Evolutionary conservation across 2,797 vertebrate species (phyloP).

Genomic region (Geotrypetes seraphini): DNA sequence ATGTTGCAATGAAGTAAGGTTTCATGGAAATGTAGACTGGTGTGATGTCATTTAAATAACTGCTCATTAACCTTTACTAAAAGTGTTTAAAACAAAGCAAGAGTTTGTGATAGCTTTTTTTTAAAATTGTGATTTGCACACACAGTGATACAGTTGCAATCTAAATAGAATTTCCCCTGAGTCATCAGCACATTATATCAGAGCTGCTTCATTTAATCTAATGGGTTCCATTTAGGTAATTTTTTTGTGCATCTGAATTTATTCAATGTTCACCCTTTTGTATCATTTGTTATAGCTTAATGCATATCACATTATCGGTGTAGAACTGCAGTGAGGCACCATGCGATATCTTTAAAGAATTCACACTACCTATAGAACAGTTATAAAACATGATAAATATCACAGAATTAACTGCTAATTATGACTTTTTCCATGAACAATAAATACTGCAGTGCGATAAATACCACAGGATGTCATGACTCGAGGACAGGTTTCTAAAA

Average conservation of each 20-base stretch:
- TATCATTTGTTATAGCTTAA: constrained; percentile 38
- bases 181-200: constrained; percentile 36
- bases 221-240: constrained; percentile 50
- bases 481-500: too few relatives aligned
- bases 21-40: constrained; percentile 47
- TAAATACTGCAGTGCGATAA: too few relatives aligned
- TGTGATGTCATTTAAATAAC: constrained; percentile 41
- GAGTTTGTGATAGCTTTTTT: constrained; percentile 28
- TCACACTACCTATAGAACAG: too few relatives aligned
- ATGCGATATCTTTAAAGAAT: too few relatives aligned
- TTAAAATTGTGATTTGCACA: constrained; percentile 48
- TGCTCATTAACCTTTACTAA: constrained; percentile 45
- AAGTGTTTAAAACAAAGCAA: constrained; percentile 38
- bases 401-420: too few relatives aligned
- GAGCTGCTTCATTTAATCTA: constrained; percentile 57
- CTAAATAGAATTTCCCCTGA: constrained; percentile 43
- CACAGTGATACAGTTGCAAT: constrained; percentile 39
- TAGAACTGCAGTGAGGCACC: constrained; percentile 14
- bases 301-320: constrained; percentile 26
- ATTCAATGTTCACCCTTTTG: constrained; percentile 53
- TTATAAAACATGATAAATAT: too few relatives aligned
- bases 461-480: too few relatives aligned
- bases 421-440: too few relatives aligned
- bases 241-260: constrained; percentile 55
- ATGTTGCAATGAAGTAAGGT: constrained; percentile 60